Conservation (phyloP, 2,888 invertebrate species). For the Brassicogethes aeneus region DNA sequence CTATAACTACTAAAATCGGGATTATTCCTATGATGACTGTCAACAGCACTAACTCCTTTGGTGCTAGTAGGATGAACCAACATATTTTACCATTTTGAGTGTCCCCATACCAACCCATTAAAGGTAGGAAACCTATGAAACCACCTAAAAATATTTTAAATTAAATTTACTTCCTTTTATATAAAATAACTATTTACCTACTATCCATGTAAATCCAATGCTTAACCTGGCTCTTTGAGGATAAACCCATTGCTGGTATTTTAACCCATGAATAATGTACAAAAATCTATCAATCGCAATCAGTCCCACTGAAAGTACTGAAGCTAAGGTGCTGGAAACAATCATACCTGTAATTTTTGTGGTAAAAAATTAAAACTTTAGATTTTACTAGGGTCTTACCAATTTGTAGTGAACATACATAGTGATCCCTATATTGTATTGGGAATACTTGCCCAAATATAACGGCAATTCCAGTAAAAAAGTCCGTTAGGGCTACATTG, state of each 20-base stretch:
- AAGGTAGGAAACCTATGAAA: conserved; percentile 47
- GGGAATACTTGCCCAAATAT: conserved; percentile 46
- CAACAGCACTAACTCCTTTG: conserved; percentile 46
- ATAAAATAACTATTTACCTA: conserved; percentile 39
- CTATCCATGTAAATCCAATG: conserved; percentile 48
- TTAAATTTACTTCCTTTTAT: conserved; percentile 3
- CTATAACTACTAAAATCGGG: conserved; percentile 41
- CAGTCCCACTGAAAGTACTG: conserved; percentile 54
- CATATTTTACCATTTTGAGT: conserved; percentile 47
- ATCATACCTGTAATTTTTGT: conserved; percentile 52
- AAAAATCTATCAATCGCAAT: conserved; percentile 57
- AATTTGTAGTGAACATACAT: conserved; percentile 38
- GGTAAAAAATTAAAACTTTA: conserved; percentile 4
- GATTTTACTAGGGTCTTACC: conserved; percentile 27
- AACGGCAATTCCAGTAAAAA: conserved; percentile 52
- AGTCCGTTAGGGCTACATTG: conserved; percentile 56
- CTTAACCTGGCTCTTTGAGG: conserved; percentile 48
- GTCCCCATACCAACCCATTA: conserved; percentile 49
- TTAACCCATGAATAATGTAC: conserved; percentile 54
- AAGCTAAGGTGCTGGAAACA: conserved; percentile 54
- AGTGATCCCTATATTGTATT: conserved; percentile 32
- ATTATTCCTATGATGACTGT: conserved; percentile 48
- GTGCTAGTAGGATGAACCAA: conserved; percentile 50
- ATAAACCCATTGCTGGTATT: conserved; percentile 53
- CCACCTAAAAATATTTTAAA: conserved; percentile 40